Evolutionary conservation across 2,888 invertebrate genomes (phyloP).

Genomic region (Chorisops tibialis): DNA sequence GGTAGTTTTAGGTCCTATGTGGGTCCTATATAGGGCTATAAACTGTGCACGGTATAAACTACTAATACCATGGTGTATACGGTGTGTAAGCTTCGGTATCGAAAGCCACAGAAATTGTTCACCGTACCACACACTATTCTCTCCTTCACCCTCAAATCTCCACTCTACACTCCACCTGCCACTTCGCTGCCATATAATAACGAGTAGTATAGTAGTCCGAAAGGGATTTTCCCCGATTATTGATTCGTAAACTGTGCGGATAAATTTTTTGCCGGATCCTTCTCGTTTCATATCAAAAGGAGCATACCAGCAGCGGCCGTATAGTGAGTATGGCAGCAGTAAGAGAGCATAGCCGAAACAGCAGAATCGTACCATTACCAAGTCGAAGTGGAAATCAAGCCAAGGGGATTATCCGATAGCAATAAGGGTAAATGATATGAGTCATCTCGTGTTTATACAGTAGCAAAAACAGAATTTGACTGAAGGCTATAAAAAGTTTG

Average conservation of each 20-base stretch:
- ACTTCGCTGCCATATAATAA: slow-evolving; percentile 6
- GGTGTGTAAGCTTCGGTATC: slow-evolving; percentile 2
- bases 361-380: neutral
- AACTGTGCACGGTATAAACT: too few species aligned
- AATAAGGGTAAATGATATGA: slow-evolving; percentile 31
- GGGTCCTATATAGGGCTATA: too few species aligned
- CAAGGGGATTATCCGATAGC: slow-evolving; percentile 28
- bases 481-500: slow-evolving; percentile 2
- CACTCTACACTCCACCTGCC: neutral
- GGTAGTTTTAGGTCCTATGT: too few species aligned
- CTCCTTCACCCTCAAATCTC: too few species aligned
- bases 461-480: slow-evolving; percentile 7
- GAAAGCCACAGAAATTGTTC: slow-evolving; percentile 19
- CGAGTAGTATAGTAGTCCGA: slow-evolving; percentile 14
- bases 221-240: slow-evolving; percentile 25
- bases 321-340: neutral
- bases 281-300: too few species aligned
- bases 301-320: too few species aligned
- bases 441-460: slow-evolving; percentile 25
- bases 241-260: slow-evolving; percentile 28
- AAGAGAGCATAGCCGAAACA: neutral
- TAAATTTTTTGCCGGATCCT: neutral
- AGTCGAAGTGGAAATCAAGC: slow-evolving; percentile 18
- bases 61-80: too few species aligned
- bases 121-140: slow-evolving; percentile 3